Evolutionary conservation across 2,113 vertebrate genomes (phyloP).

Genomic region (Forbesichthys agassizii): DNA sequence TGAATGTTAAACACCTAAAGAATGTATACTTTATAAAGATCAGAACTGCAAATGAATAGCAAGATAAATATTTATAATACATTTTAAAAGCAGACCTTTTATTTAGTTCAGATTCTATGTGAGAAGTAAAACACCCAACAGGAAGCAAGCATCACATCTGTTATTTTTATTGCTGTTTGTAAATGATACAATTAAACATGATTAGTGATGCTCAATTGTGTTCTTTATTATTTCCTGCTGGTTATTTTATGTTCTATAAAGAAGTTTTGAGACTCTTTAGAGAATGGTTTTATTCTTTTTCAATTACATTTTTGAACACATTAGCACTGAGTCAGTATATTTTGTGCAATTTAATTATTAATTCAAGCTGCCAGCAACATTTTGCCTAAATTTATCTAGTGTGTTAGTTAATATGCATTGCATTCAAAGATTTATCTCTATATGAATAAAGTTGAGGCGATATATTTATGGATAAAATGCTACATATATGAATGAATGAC

Average conservation of each 20-base stretch:
- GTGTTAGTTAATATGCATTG: too few species aligned
- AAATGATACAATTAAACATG: neutral
- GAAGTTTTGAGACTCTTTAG: neutral
- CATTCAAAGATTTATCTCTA: too few species aligned
- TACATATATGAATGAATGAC: too few species aligned
- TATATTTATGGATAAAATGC: too few species aligned
- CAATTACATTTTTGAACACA: neutral
- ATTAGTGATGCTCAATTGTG: neutral
- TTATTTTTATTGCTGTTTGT: neutral
- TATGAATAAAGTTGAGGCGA: too few species aligned
- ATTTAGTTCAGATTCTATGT: neutral
- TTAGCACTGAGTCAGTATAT: neutral
- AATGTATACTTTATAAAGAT: too few species aligned
- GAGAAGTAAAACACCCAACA: neutral
- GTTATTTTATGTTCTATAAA: neutral
- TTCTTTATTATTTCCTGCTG: neutral
- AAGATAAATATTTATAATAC: too few species aligned
- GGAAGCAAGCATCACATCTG: neutral
- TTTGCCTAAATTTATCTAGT: neutral
- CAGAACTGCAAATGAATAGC: too few species aligned
- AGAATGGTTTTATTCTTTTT: neutral
- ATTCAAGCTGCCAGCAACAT: neutral
- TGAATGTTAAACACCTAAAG: too few species aligned
- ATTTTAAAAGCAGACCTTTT: too few species aligned
- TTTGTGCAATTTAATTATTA: neutral